These are phyloP conservation scores for Simalia tracyae DNA, from an alignment of 2,797 vertebrate species.

Conservation along the genomic window DNA sequence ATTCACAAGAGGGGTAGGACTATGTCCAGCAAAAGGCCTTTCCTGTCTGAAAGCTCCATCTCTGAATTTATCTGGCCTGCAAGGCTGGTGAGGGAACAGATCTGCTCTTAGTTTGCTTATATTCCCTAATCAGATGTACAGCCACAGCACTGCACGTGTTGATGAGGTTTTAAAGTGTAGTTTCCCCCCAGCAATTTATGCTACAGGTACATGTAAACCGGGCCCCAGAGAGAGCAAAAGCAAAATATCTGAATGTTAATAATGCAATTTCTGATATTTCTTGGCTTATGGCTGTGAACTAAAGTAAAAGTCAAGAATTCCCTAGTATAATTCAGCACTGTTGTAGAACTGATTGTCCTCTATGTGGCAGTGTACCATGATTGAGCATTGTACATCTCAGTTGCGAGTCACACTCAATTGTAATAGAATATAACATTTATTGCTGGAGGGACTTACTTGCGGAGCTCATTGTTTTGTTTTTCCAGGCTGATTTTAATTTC, in stretches of 20 bases:
- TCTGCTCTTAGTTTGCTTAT: neutral
- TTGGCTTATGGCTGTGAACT: neutral
- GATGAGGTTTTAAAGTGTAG: neutral
- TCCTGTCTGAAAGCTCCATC: neutral
- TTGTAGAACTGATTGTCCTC: neutral
- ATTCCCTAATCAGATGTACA: neutral
- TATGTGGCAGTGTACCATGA: neutral
- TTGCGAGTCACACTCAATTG: neutral
- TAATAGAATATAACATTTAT: neutral
- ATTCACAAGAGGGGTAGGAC: neutral
- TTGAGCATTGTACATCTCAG: neutral
- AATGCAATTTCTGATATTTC: neutral
- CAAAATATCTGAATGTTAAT: neutral
- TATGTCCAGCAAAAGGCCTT: neutral
- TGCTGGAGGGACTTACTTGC: conserved; percentile 80
- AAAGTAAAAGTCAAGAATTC: neutral
- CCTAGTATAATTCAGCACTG: neutral
- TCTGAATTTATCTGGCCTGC: neutral
- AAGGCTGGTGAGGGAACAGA: neutral
- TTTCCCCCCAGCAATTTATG: neutral
- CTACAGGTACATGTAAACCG: neutral
- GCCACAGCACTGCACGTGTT: neutral
- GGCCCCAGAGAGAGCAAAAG: neutral
- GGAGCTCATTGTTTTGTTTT: conserved; percentile 94
- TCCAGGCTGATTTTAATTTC: conserved; percentile 94